Conservation (phyloP, 2,113 vertebrate species). For the Oncorhynchus nerka region DNA sequence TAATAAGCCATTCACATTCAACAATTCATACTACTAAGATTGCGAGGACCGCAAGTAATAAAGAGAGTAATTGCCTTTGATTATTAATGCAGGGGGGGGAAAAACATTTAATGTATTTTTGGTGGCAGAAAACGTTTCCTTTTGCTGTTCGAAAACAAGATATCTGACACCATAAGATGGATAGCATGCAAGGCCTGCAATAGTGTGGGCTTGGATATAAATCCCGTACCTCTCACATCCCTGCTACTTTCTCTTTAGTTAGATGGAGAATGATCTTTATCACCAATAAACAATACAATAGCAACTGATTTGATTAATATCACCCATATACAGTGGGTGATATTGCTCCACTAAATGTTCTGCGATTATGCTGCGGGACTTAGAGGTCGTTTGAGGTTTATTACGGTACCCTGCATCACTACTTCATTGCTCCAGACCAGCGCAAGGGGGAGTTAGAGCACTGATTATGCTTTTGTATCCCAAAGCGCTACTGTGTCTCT, state of each 20-base stretch:
- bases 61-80: slow-evolving; percentile 59
- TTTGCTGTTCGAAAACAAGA: slow-evolving; percentile 45
- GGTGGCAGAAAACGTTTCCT: slow-evolving; percentile 33
- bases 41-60: slow-evolving; percentile 49
- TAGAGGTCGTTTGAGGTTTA: too few species aligned
- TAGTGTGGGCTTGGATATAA: slow-evolving; percentile 26
- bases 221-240: slow-evolving; percentile 19
- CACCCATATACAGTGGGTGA: background rate
- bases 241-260: background rate
- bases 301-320: background rate
- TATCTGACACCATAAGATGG: slow-evolving; percentile 28
- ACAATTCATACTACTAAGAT: slow-evolving; percentile 49
- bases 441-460: too few species aligned
- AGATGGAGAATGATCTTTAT: slow-evolving; percentile 23
- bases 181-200: slow-evolving; percentile 16
- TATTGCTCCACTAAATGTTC: too few species aligned
- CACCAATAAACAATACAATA: slow-evolving; percentile 44
- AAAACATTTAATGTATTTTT: slow-evolving; percentile 41
- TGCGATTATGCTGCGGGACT: too few species aligned
- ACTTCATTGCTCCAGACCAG: too few species aligned
- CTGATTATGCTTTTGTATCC: too few species aligned
- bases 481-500: too few species aligned
- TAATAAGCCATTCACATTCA: slow-evolving; percentile 73
- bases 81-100: slow-evolving; percentile 62
- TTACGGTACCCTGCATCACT: too few species aligned